These are phyloP conservation scores for Nymphalis io DNA, from an alignment of 1,140 invertebrate species.

Conservation along the genomic window DNA sequence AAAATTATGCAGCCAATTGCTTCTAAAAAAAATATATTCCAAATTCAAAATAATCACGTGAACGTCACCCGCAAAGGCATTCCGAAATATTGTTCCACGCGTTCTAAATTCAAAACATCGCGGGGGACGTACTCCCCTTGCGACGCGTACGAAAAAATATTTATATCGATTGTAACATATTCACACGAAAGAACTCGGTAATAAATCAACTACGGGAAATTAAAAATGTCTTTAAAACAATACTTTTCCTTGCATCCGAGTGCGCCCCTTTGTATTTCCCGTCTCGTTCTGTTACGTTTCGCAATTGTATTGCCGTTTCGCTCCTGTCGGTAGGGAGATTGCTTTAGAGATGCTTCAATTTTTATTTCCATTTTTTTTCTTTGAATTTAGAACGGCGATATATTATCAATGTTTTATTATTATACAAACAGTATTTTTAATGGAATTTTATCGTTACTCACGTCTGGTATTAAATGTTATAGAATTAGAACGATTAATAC, in stretches of 20 bases:
- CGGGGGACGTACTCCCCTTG: slow-evolving; percentile 64
- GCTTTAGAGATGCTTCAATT: slow-evolving; percentile 18
- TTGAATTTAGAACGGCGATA: not conserved
- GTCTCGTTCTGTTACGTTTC: slow-evolving; percentile 34
- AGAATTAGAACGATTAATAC: no score
- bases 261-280: slow-evolving; percentile 39
- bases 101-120: slow-evolving; percentile 76
- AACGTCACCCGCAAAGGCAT: slow-evolving; percentile 76
- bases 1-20: not conserved
- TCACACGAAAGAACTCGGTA: slow-evolving; percentile 55
- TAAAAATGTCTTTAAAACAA: slow-evolving; percentile 80
- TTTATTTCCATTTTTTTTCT: slow-evolving; percentile 32
- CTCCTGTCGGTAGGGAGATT: slow-evolving; percentile 33
- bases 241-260: slow-evolving; percentile 65
- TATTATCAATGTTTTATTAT: not conserved
- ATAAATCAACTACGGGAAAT: slow-evolving; percentile 80
- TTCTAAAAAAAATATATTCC: slow-evolving; percentile 17
- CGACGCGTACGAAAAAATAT: slow-evolving; percentile 44
- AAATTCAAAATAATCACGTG: slow-evolving; percentile 57
- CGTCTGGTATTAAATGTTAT: no score
- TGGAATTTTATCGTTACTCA: no score
- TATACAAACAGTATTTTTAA: no score
- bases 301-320: slow-evolving; percentile 35
- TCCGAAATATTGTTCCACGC: slow-evolving; percentile 56
- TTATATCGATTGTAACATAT: slow-evolving; percentile 62